Evolutionary conservation across 2,113 vertebrate species (phyloP), one percentile per base, ranked within the genome.

Genomic region (Sinosuthora webbiana): DNA sequence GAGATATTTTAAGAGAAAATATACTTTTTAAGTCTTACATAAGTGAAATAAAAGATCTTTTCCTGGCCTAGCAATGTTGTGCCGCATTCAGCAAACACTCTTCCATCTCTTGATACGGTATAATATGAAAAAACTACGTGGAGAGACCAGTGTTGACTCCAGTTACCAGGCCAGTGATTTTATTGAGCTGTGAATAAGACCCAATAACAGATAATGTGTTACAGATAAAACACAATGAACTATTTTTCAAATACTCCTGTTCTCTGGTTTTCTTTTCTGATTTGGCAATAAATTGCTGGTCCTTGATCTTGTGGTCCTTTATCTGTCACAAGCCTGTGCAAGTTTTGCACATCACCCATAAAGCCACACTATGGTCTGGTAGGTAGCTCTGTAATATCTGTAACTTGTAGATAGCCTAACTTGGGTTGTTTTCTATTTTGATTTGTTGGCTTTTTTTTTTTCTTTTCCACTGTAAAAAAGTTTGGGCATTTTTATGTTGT

Each of bases 341-440:
- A 94, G 47, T 15, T 83, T 44, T 30, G 62, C 27, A 65, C 39
- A 93, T 55, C 78, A 92, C 62, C 68, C 9, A 6, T 78, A 83
- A 82, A 90, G 27, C 37, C 79, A 88, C 21, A 59, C 14, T 59
- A 11, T 28, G 52, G 33, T 88, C 75, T 91, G 15, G n/a, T 88
- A 92, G 70, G 75, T 91, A 92, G 31, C n/a, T 47, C 56, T 83
- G 78, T 52, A 89, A 62, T 88, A 83, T 76, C 84, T 96, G 85
- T 71, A 81, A 83, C 10, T 70, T 60, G 33, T 15, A 96, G 76
- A 93, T 93, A 96, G 87, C 39, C 59, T 94, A 70, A 81, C 39
- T 19, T 68, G 7, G 5, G 5, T 27, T 62, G 35, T 6, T 44
- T 13, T 15, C 4, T n/a, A 3, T 42, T 20, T 28, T 55, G 30